Evolutionary conservation across 1,140 invertebrate species (phyloP).

Genomic region (Eumaeus atala): DNA sequence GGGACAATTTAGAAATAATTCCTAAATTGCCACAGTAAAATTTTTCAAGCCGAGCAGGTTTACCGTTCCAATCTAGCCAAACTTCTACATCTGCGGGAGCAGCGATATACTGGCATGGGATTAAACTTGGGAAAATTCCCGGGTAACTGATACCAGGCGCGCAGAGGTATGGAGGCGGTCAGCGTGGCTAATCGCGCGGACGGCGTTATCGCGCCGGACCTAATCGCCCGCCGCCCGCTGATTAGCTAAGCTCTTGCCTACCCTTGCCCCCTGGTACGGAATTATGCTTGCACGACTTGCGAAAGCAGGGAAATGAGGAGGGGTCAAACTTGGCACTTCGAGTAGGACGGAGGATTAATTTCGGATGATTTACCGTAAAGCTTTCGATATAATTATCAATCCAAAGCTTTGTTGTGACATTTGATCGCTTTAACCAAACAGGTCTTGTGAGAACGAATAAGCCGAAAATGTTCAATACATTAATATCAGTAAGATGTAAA

Average conservation of each 20-base stretch:
- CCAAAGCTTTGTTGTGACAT: background rate
- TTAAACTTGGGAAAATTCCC: slow-evolving; percentile 38
- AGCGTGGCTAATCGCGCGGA: slow-evolving; percentile 59
- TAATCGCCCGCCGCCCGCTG: slow-evolving; percentile 54
- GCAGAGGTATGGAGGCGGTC: slow-evolving; percentile 46
- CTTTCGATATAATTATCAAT: slow-evolving; percentile 4
- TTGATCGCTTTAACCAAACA: background rate
- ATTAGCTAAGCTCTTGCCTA: slow-evolving; percentile 55
- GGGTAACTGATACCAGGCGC: slow-evolving; percentile 36
- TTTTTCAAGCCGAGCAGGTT: background rate
- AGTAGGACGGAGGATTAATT: slow-evolving; percentile 24
- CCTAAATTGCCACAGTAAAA: background rate
- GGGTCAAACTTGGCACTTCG: slow-evolving; percentile 33
- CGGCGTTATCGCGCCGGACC: slow-evolving; percentile 56
- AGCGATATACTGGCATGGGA: slow-evolving; percentile 27
- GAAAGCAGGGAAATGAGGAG: slow-evolving; percentile 35
- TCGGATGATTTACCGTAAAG: slow-evolving; percentile 13
- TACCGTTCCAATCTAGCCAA: slow-evolving; percentile 4
- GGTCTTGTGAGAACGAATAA: too few species aligned
- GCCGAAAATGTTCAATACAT: too few species aligned
- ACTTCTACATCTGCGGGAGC: background rate
- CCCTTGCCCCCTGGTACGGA: slow-evolving; percentile 41
- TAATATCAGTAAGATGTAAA: too few species aligned
- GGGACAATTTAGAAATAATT: too few species aligned
- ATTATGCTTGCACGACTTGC: slow-evolving; percentile 60